Percentiles rank a stretch among this genome's conserved stretches.
These are phyloP conservation scores for Dromiciops gliroides DNA, from an alignment of 2,113 vertebrate species.

Conservation along the genomic window DNA sequence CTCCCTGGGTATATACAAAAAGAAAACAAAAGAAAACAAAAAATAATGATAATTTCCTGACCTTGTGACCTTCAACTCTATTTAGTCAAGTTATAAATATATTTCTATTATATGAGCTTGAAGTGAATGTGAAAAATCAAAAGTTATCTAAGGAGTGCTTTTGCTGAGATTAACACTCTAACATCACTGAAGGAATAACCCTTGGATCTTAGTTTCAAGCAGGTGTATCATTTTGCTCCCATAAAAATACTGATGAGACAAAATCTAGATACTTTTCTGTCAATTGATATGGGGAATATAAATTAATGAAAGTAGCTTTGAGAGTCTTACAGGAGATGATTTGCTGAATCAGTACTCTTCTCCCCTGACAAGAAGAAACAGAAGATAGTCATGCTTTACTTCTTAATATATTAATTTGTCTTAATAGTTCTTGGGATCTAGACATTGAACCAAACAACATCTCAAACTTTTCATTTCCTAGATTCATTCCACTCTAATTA, in stretches of 20 bases:
- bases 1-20: constrained; percentile 31
- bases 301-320: constrained; percentile 66
- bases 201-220: constrained; percentile 25
- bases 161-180: background rate
- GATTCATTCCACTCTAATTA: constrained; percentile 28
- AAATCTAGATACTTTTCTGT: constrained; percentile 53
- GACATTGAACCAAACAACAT: background rate
- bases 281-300: constrained; percentile 33
- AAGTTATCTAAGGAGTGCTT: background rate
- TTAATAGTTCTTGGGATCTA: background rate
- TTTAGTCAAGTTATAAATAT: constrained; percentile 56
- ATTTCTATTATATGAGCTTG: constrained; percentile 35
- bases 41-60: background rate
- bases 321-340: constrained; percentile 44
- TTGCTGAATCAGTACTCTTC: constrained; percentile 64
- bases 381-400: background rate
- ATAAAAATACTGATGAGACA: constrained; percentile 56
- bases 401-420: constrained; percentile 33
- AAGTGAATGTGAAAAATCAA: constrained; percentile 13
- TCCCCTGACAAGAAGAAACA: constrained; percentile 34
- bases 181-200: constrained; percentile 48
- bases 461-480: background rate
- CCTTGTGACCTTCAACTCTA: constrained; percentile 29
- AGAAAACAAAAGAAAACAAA: background rate
- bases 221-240: constrained; percentile 46